Conservation (phyloP, 2,113 vertebrate genomes). For the Alces alces region DNA sequence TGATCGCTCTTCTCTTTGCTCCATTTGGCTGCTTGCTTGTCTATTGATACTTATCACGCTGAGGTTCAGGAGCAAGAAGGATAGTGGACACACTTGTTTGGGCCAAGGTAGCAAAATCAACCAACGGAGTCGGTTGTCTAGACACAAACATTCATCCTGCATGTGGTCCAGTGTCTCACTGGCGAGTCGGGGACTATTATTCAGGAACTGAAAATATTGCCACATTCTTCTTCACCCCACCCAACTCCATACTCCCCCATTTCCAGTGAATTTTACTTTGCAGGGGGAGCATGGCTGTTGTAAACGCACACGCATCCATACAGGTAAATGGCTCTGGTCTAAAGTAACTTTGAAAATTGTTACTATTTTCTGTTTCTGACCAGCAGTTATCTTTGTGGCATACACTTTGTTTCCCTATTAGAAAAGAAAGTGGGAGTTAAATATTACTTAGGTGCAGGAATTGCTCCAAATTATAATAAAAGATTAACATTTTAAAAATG, state of each 20-base stretch:
- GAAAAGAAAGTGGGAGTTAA: background rate
- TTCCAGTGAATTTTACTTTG: background rate
- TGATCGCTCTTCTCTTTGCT: background rate
- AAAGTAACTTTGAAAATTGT: background rate
- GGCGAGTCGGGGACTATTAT: background rate
- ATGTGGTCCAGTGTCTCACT: rapidly evolving
- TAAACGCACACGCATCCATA: background rate
- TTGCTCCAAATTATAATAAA: background rate
- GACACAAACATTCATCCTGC: background rate
- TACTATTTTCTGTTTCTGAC: background rate
- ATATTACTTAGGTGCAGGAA: background rate
- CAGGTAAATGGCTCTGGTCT: background rate
- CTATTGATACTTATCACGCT: background rate
- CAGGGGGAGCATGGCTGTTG: background rate
- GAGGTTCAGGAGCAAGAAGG: background rate
- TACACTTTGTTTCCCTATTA: background rate
- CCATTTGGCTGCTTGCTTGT: rapidly evolving
- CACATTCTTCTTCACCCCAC: background rate
- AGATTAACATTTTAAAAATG: background rate
- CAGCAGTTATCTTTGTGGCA: background rate
- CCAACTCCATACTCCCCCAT: rapidly evolving
- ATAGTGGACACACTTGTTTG: background rate
- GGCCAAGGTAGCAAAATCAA: background rate
- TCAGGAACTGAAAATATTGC: background rate
- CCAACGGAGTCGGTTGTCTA: background rate